Evolutionary conservation across 2,113 vertebrate species (phyloP).

Genomic region (Rhinogobius similis): DNA sequence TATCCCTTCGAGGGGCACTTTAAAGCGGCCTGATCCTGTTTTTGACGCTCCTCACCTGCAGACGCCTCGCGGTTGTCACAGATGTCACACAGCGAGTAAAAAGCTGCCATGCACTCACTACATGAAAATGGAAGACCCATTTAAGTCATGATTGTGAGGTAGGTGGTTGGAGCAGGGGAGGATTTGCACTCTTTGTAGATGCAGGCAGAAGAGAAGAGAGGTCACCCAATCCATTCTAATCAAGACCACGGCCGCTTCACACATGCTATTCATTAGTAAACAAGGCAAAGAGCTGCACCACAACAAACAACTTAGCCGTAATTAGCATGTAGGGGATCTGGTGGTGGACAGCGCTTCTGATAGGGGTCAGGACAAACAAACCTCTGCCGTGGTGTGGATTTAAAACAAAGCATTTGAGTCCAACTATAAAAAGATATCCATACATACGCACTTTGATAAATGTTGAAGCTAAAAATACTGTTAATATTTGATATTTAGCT

Average conservation of each 20-base stretch:
- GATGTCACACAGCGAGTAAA: conserved; percentile 47
- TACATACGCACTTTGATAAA: conserved; percentile 36
- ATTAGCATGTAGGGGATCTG: conserved; percentile 71
- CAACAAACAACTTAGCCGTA: conserved; percentile 63
- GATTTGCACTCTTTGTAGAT: conserved; percentile 43
- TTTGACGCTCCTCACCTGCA: conserved; percentile 26
- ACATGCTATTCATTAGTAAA: conserved; percentile 76
- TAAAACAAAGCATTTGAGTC: conserved; percentile 43
- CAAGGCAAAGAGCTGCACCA: conserved; percentile 59
- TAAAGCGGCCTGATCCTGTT: conserved; percentile 45
- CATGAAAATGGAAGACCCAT: conserved; percentile 45
- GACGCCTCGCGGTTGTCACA: conserved; percentile 40
- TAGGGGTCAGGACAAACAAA: conserved; percentile 58
- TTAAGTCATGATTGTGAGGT: conserved; percentile 42
- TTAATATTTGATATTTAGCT: conserved; percentile 50
- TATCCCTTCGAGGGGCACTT: conserved; percentile 46
- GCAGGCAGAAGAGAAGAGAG: conserved; percentile 50
- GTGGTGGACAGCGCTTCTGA: conserved; percentile 51
- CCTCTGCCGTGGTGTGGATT: not conserved
- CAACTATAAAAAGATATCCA: conserved; percentile 18
- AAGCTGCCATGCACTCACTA: conserved; percentile 4
- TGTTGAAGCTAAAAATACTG: conserved; percentile 19
- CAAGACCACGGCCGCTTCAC: conserved; percentile 66
- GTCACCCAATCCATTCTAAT: conserved; percentile 77
- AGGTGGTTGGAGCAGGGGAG: conserved; percentile 35